Percentiles rank a stretch among this genome's conserved stretches.
Conservation (phyloP, 2,113 vertebrate genomes). For the Daboia siamensis region DNA sequence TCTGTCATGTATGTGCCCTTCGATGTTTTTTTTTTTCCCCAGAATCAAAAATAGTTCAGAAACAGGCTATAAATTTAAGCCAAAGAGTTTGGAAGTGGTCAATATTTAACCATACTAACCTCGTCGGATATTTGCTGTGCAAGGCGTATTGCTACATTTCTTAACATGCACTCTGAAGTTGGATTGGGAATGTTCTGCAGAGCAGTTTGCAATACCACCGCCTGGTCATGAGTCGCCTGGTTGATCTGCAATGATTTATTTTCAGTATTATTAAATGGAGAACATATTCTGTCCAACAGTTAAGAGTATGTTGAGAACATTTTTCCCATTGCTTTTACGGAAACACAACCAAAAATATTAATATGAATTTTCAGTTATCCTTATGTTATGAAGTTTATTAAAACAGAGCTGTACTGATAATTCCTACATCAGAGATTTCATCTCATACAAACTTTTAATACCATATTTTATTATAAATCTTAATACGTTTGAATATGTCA, state of each 20-base stretch:
- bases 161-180: constrained; percentile 96
- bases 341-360: neutral
- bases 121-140: constrained; percentile 99
- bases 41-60: neutral
- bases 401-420: neutral
- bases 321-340: neutral
- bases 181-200: constrained; percentile 99
- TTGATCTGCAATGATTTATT: constrained; percentile 81
- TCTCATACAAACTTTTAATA: neutral
- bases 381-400: neutral
- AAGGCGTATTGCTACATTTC: constrained; percentile 96
- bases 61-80: neutral
- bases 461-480: neutral
- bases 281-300: neutral
- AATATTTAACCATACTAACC: constrained; percentile 70
- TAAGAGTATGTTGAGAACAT: neutral
- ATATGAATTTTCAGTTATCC: neutral
- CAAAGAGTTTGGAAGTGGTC: neutral
- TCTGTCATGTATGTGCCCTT: neutral
- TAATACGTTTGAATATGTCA: neutral
- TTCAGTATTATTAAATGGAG: constrained; percentile 30
- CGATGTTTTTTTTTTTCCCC: too few species aligned
- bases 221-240: constrained; percentile 96
- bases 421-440: neutral
- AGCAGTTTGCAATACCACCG: constrained; percentile 95